Evolutionary conservation across 2,113 vertebrate species (phyloP).

Genomic region (Pedionomus torquatus): DNA sequence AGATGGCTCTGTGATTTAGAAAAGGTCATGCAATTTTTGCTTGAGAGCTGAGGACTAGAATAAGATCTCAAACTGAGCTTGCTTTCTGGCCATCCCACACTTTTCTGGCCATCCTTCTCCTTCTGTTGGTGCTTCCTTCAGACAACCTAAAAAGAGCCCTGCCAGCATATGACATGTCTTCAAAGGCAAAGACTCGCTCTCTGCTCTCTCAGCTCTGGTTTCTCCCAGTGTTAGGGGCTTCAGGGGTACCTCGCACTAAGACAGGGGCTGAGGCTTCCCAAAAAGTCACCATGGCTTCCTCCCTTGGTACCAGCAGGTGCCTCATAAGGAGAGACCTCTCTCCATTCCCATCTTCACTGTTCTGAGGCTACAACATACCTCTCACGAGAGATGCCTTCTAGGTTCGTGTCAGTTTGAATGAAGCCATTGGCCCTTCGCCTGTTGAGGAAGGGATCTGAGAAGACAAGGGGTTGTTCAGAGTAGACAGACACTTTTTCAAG

Average conservation of each 20-base stretch:
- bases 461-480: slow-evolving; percentile 3
- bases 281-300: neutral
- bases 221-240: neutral
- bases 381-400: slow-evolving; percentile 56
- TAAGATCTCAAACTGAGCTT: neutral
- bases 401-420: slow-evolving; percentile 60
- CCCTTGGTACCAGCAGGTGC: neutral
- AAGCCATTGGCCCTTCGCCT: slow-evolving; percentile 75
- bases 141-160: neutral
- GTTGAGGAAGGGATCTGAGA: slow-evolving; percentile 76
- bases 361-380: slow-evolving; percentile 62
- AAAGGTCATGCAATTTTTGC: neutral
- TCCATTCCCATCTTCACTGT: neutral
- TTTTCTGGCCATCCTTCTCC: neutral
- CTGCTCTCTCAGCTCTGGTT: neutral
- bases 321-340: neutral
- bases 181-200: neutral
- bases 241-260: neutral
- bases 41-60: neutral
- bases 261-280: neutral
- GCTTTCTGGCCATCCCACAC: neutral
- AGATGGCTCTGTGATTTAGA: neutral
- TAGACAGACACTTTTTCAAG: neutral
- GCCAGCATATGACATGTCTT: neutral
- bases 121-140: neutral